Percentiles rank a stretch among this genome's conserved stretches.
Evolutionary conservation across 2,888 invertebrate species (phyloP).

Genomic region (Drosophila borborema): DNA sequence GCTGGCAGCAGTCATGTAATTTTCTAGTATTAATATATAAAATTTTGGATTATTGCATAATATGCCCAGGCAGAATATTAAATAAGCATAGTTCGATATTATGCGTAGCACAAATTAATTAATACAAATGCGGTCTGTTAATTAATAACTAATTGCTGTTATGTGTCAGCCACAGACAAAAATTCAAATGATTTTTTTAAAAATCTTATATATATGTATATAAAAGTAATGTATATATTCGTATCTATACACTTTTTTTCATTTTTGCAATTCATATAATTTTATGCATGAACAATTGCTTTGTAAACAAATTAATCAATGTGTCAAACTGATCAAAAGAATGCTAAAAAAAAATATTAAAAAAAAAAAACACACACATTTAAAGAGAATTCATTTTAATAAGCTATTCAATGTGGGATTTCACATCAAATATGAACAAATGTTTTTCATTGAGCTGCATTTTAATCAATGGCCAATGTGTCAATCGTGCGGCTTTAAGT

Average conservation of each 20-base stretch:
- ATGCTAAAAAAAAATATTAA: not conserved
- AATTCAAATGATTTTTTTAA: constrained; percentile 11
- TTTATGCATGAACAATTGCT: constrained; percentile 47
- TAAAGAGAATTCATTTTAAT: not conserved
- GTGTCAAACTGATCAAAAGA: constrained; percentile 24
- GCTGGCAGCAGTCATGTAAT: constrained; percentile 8
- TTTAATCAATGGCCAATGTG: constrained; percentile 30
- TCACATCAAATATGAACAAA: constrained; percentile 40
- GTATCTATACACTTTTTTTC: constrained; percentile 2
- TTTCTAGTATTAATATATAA: constrained; percentile 27
- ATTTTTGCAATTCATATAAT: constrained; percentile 36
- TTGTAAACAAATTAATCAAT: constrained; percentile 56
- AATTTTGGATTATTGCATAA: constrained; percentile 35
- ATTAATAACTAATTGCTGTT: constrained; percentile 66
- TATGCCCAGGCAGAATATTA: constrained; percentile 30
- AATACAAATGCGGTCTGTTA: constrained; percentile 58
- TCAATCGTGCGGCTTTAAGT: constrained; percentile 28
- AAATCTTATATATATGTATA: constrained; percentile 5
- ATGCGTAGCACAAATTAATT: constrained; percentile 47
- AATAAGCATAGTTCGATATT: constrained; percentile 24
- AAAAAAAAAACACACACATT: not conserved
- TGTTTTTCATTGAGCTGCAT: constrained; percentile 17
- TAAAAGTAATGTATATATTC: not conserved
- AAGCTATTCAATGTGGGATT: constrained; percentile 6
- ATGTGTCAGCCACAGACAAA: constrained; percentile 44